Conservation (phyloP, 2,113 vertebrate species). For the Suncus etruscus region DNA sequence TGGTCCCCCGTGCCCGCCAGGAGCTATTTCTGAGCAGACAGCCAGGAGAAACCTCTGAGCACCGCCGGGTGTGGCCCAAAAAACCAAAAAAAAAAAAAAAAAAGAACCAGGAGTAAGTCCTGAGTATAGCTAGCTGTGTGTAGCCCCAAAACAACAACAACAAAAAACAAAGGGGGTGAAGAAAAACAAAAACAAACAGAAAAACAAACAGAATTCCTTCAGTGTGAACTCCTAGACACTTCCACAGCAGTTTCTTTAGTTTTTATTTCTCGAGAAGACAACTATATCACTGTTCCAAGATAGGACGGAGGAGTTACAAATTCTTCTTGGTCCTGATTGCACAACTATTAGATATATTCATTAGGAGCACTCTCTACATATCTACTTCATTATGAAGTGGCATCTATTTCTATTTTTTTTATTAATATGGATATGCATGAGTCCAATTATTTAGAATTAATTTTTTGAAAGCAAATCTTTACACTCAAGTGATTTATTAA, state of each 20-base stretch:
- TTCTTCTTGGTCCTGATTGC: slow-evolving; percentile 38
- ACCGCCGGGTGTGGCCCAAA: no score
- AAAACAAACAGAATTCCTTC: not conserved
- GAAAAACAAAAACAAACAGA: no score
- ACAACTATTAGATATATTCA: slow-evolving; percentile 62
- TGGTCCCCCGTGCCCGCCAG: no score
- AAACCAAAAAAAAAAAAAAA: no score
- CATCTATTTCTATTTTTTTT: slow-evolving; percentile 71
- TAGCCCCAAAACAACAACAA: no score
- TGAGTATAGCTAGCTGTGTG: no score
- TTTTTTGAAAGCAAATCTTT: slow-evolving; percentile 82
- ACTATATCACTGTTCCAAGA: slow-evolving; percentile 29
- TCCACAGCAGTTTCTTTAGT: not conserved
- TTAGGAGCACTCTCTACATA: slow-evolving; percentile 57
- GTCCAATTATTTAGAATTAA: slow-evolving; percentile 79
- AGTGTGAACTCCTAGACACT: slow-evolving; percentile 25
- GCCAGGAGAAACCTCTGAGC: no score
- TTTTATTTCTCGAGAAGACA: slow-evolving; percentile 35
- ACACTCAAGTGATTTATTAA: slow-evolving; percentile 86
- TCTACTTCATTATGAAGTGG: slow-evolving; percentile 66
- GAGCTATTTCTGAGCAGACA: no score
- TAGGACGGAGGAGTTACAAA: slow-evolving; percentile 36
- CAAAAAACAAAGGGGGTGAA: no score
- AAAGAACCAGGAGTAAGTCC: no score
- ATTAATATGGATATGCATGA: slow-evolving; percentile 75